Evolutionary conservation across 2,797 vertebrate genomes (phyloP).

Genomic region (Aplochiton taeniatus): DNA sequence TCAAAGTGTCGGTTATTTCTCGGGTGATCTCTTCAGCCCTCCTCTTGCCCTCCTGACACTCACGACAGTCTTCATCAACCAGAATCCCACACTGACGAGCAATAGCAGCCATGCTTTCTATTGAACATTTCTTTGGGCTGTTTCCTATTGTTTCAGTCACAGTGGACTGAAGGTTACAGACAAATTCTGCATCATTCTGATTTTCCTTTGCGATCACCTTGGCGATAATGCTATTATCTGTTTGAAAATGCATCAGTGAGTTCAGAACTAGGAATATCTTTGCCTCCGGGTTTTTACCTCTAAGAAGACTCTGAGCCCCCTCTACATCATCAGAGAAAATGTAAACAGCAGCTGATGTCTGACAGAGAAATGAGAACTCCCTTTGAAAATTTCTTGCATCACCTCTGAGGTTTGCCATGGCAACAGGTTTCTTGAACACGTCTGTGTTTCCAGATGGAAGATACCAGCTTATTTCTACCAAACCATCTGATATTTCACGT

Average conservation of each 20-base stretch:
- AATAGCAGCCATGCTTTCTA: conserved; percentile 56
- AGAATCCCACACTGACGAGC: conserved; percentile 49
- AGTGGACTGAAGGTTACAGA: conserved; percentile 22
- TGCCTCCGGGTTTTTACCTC: conserved; percentile 15
- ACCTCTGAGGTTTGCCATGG: conserved; percentile 70
- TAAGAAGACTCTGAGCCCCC: conserved; percentile 40
- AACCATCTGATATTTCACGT: conserved; percentile 52
- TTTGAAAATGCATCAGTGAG: conserved; percentile 3
- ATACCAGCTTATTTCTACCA: conserved; percentile 74
- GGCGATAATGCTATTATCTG: conserved; percentile 5
- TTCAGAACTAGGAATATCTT: conserved; percentile 31
- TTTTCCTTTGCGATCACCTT: conserved; percentile 32
- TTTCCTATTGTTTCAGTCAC: conserved; percentile 26
- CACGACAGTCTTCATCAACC: conserved; percentile 62
- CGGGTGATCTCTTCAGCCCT: conserved; percentile 44
- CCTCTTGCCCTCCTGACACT: conserved; percentile 51
- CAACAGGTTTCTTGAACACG: conserved; percentile 66
- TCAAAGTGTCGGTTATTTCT: conserved; percentile 18
- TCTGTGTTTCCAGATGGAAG: conserved; percentile 69
- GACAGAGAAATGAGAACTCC: conserved; percentile 69
- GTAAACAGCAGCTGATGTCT: conserved; percentile 66
- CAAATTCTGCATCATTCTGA: conserved; percentile 28
- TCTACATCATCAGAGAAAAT: conserved; percentile 62
- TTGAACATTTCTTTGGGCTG: not conserved
- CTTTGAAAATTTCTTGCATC: conserved; percentile 59